Evolutionary conservation across 2,888 invertebrate species (phyloP).

Genomic region (Apamea sordens): DNA sequence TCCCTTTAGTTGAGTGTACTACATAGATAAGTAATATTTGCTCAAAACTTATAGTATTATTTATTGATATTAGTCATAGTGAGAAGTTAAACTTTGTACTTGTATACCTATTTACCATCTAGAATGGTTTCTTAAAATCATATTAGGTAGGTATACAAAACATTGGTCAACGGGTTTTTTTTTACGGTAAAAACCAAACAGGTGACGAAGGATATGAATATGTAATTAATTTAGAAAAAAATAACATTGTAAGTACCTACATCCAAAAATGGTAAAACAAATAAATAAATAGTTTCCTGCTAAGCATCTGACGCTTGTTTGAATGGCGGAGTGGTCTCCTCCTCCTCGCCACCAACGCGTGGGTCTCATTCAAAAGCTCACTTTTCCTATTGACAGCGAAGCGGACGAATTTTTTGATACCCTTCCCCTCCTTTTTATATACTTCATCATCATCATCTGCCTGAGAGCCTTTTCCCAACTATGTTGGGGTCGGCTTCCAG

Average conservation of each 20-base stretch:
- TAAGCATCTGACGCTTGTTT: not conserved
- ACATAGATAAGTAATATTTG: not conserved
- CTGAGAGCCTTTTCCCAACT: too few species aligned
- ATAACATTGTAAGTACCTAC: not conserved
- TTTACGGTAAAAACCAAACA: conserved; percentile 6
- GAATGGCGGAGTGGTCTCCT: too few species aligned
- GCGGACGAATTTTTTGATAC: not conserved
- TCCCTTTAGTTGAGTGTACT: not conserved
- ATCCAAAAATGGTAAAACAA: not conserved
- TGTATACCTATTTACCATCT: not conserved
- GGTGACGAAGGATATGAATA: not conserved
- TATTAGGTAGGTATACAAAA: not conserved
- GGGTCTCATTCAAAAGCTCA: not conserved
- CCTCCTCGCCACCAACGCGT: not conserved
- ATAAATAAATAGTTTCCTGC: not conserved
- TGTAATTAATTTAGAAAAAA: not conserved
- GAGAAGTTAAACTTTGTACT: conserved; percentile 4
- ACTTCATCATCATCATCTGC: too few species aligned
- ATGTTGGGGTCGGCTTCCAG: too few species aligned
- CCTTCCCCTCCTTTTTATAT: not conserved
- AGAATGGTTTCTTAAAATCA: not conserved
- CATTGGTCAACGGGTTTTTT: not conserved
- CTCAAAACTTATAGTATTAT: not conserved
- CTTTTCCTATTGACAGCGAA: not conserved
- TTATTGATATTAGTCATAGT: not conserved